These are phyloP conservation scores for Proteles cristata DNA, from an alignment of 2,113 vertebrate genomes.

Conservation along the genomic window DNA sequence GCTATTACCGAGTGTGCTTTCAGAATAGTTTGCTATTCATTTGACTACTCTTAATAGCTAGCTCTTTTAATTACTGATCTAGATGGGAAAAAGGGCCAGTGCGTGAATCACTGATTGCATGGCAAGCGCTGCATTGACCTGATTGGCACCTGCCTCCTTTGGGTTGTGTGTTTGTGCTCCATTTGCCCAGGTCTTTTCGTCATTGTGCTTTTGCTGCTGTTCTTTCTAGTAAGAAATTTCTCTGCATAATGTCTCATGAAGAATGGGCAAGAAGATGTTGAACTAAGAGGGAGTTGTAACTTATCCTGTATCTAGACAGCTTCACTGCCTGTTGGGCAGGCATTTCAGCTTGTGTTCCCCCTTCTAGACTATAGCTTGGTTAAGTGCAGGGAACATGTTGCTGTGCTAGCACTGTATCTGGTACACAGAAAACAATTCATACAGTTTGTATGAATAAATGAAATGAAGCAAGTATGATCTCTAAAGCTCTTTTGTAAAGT, in stretches of 20 bases:
- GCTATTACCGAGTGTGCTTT: constrained; percentile 14
- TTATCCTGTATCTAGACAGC: background rate
- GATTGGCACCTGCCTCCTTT: background rate
- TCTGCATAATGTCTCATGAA: background rate
- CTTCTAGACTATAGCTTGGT: background rate
- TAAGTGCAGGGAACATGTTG: background rate
- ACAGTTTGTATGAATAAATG: background rate
- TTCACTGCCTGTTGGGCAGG: background rate
- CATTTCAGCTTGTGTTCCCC: background rate
- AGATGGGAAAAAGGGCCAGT: background rate
- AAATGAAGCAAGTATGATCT: background rate
- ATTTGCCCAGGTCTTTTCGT: background rate
- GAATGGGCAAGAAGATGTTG: background rate
- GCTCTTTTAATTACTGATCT: constrained; percentile 27
- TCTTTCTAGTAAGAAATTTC: background rate
- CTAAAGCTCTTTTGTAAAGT: background rate
- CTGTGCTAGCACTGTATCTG: background rate
- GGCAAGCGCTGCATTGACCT: background rate
- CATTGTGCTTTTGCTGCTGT: background rate
- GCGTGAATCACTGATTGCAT: background rate
- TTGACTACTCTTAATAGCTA: constrained; percentile 22
- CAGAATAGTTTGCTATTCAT: constrained; percentile 46
- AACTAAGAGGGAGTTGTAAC: background rate
- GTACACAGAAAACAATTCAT: background rate
- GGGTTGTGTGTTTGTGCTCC: background rate